Evolutionary conservation across 2,113 vertebrate genomes (phyloP).

Genomic region (Ptilonorhynchus violaceus): DNA sequence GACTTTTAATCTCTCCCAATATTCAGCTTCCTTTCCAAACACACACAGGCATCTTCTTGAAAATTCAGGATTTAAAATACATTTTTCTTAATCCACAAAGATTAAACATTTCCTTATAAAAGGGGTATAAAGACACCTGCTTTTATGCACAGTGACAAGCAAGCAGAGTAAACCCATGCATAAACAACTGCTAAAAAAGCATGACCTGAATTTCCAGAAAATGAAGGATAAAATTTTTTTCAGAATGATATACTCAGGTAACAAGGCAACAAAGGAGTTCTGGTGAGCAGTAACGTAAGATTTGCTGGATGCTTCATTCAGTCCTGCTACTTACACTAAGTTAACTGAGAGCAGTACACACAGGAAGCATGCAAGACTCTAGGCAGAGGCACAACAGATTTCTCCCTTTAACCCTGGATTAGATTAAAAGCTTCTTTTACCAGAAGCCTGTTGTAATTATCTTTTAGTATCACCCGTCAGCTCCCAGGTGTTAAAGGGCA

Average conservation of each 20-base stretch:
- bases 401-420: neutral
- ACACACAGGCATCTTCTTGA: neutral
- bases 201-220: neutral
- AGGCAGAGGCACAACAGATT: neutral
- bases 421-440: neutral
- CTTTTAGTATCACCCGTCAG: neutral
- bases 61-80: neutral
- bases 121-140: neutral
- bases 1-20: neutral
- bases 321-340: neutral
- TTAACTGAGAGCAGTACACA: fast-evolving
- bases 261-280: neutral
- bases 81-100: neutral
- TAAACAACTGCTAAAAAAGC: neutral
- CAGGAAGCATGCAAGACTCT: fast-evolving
- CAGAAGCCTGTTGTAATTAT: neutral
- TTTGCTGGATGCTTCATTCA: neutral
- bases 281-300: neutral
- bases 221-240: neutral
- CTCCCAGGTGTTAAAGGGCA: neutral
- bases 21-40: neutral
- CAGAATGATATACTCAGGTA: neutral
- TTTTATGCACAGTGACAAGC: neutral
- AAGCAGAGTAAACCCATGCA: neutral
- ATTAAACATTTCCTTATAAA: neutral